A percentile compares a stretch with the other conserved stretches of the same genome.
Evolutionary conservation across 2,888 invertebrate species (phyloP).

Genomic region (Andricus curvator): DNA sequence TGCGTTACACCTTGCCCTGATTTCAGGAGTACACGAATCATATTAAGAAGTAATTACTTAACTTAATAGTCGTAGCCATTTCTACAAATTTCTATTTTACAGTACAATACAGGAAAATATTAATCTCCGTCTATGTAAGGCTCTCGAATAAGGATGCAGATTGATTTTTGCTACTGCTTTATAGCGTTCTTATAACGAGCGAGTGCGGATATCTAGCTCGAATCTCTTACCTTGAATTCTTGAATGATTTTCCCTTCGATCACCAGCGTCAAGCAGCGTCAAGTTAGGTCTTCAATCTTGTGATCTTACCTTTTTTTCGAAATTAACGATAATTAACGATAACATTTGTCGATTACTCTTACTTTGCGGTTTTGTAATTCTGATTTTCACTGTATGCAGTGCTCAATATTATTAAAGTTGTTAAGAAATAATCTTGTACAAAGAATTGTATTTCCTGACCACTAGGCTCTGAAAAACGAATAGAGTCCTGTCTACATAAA

Average conservation of each 20-base stretch:
- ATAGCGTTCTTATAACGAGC: conserved; percentile 7
- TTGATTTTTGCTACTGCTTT: conserved; percentile 15
- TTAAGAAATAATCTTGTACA: conserved; percentile 18
- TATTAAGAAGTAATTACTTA: conserved; percentile 64
- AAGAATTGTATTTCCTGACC: conserved; percentile 31
- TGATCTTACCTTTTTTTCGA: background rate
- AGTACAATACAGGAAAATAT: conserved; percentile 66
- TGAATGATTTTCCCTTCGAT: background rate
- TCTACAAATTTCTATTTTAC: conserved; percentile 76
- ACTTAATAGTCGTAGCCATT: conserved; percentile 73
- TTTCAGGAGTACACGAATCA: conserved; percentile 45
- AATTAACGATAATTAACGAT: background rate
- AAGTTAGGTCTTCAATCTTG: background rate
- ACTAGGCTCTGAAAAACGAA: background rate
- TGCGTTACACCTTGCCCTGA: conserved; percentile 90
- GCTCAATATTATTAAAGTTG: conserved; percentile 32
- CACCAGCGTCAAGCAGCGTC: background rate
- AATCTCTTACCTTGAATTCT: conserved; percentile 17
- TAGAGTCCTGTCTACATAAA: background rate
- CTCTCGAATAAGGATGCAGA: conserved; percentile 40
- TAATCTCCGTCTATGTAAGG: conserved; percentile 60
- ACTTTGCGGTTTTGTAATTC: conserved; percentile 37
- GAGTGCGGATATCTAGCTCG: background rate
- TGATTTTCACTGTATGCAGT: conserved; percentile 38
- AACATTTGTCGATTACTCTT: background rate